Evolutionary conservation across 2,797 vertebrate genomes (phyloP).

Genomic region (Thamnophis elegans): DNA sequence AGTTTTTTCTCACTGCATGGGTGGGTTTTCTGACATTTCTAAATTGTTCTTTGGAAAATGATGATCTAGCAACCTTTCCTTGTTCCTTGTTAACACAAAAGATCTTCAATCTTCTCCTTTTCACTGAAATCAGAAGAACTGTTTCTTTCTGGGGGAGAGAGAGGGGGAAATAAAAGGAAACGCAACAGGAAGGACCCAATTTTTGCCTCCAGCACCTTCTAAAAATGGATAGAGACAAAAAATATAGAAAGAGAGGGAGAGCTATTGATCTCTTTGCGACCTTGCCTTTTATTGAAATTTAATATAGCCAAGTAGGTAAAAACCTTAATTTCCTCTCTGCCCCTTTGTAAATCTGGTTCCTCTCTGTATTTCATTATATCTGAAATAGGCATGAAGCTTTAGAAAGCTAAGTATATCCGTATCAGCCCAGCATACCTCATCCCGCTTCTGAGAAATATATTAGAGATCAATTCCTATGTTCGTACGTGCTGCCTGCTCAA

Average conservation of each 20-base stretch:
- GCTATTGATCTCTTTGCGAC: background rate
- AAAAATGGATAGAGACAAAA: background rate
- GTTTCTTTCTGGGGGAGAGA: background rate
- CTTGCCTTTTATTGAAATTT: background rate
- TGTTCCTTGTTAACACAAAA: background rate
- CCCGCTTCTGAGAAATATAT: background rate
- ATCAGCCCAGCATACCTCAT: background rate
- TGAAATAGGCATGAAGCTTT: background rate
- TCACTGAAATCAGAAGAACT: background rate
- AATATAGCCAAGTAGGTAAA: background rate
- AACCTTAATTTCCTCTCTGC: background rate
- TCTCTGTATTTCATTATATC: background rate
- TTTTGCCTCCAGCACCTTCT: background rate
- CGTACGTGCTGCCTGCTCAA: background rate
- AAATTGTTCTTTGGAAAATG: background rate
- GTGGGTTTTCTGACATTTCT: background rate
- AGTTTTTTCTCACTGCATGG: background rate
- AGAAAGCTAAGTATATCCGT: background rate
- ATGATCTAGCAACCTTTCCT: background rate
- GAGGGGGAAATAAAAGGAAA: background rate
- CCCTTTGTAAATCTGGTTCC: background rate
- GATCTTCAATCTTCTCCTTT: background rate
- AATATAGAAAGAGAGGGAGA: background rate
- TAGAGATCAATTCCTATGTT: background rate
- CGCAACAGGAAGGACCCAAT: background rate